phyloP scores from a whole-genome alignment of 1,140 invertebrate species.

The Dendrolimus kikuchii region DNA sequence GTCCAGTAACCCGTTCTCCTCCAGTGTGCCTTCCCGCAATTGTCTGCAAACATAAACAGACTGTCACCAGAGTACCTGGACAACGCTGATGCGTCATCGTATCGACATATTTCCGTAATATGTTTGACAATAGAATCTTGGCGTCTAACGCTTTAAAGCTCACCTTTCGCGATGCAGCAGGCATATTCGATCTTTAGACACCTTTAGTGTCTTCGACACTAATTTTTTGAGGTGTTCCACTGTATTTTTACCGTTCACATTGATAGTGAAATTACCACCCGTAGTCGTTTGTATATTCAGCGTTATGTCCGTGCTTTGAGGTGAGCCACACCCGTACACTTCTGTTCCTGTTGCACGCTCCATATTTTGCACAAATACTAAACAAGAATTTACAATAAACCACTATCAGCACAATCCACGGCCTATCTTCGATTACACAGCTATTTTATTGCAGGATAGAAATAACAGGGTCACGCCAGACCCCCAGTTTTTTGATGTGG shows the following conservation, averaged over 20 bases:
- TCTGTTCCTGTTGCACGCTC: conserved; percentile 67
- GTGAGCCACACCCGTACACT: conserved; percentile 78
- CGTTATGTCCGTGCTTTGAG: conserved; percentile 78
- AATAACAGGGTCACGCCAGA: conserved; percentile 70
- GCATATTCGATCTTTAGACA: conserved; percentile 93
- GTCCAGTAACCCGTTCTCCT: conserved; percentile 90
- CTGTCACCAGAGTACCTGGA: conserved; percentile 52
- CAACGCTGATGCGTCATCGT: conserved; percentile 69
- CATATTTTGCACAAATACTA: conserved; percentile 67
- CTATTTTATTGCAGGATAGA: conserved; percentile 68
- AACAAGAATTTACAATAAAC: conserved; percentile 52
- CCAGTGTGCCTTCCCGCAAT: conserved; percentile 87
- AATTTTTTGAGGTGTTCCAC: conserved; percentile 92
- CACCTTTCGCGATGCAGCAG: conserved; percentile 93
- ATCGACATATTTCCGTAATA: conserved; percentile 69
- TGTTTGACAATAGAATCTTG: conserved; percentile 70
- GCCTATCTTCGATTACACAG: conserved; percentile 64
- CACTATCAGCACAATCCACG: conserved; percentile 47
- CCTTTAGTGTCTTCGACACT: conserved; percentile 92
- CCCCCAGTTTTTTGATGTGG: conserved; percentile 70
- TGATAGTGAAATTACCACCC: conserved; percentile 90
- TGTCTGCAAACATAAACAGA: conserved; percentile 77
- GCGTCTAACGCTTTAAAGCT: conserved; percentile 65
- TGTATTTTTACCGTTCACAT: conserved; percentile 83
- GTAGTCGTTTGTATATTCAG: conserved; percentile 91